Percentiles rank a stretch among this genome's conserved stretches.
phyloP scores from a whole-genome alignment of 2,113 vertebrate species.

The Lophochroa leadbeateri region DNA sequence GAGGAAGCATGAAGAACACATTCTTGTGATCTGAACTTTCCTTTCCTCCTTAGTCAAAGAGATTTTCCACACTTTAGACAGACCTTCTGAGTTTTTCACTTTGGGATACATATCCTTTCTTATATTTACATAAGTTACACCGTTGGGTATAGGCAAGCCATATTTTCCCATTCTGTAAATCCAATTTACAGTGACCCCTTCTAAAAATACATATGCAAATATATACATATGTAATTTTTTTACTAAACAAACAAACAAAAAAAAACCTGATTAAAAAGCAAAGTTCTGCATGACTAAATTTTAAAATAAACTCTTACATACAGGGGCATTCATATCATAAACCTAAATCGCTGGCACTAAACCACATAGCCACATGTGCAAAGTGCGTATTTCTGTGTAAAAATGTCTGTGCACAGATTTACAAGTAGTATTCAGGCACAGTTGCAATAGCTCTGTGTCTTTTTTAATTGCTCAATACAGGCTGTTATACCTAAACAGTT shows the following conservation, averaged over 20 bases:
- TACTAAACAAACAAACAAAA: neutral
- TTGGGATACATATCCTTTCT: neutral
- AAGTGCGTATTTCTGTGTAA: neutral
- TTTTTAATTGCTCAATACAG: neutral
- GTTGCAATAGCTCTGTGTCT: neutral
- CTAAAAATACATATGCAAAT: conserved; percentile 29
- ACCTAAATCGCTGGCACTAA: neutral
- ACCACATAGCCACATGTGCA: neutral
- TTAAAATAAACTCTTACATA: neutral
- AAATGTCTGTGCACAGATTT: neutral
- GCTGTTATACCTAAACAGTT: neutral
- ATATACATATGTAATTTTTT: neutral
- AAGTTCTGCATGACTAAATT: neutral
- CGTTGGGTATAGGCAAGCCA: neutral
- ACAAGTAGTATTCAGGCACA: neutral
- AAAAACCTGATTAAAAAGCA: neutral
- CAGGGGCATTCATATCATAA: neutral
- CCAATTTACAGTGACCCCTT: neutral
- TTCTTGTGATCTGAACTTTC: neutral
- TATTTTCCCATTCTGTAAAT: neutral
- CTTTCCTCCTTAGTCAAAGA: neutral
- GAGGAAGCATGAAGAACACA: neutral
- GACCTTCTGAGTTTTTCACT: neutral
- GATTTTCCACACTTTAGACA: neutral
- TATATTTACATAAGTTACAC: neutral